Base-by-base conservation (phyloP, 2,113 vertebrate species). In the Chroicocephalus ridibundus region DNA sequence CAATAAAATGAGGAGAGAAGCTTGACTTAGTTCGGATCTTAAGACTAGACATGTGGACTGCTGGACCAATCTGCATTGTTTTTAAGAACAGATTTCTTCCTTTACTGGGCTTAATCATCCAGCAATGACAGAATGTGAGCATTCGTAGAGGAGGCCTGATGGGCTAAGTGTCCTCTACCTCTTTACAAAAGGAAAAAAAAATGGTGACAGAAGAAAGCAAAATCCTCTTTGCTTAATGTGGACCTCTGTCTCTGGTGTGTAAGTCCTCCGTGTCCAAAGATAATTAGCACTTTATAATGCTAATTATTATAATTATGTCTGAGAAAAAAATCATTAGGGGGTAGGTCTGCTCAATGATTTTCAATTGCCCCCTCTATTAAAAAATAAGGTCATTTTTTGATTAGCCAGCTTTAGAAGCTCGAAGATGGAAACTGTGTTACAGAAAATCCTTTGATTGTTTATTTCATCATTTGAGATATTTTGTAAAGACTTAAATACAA, bases 281-380 rank as follows among this genome's bases (percentile, higher is more conserved):
- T 98, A 98, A 98, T 98, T 98, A 98, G 98, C 97, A 98, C 97
- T 98, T 98, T 98, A 98, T 98, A 98, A 98, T 98, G 98, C 96
- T 98, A 98, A 98, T 98, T 98, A 98, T 98, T 98, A 98, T 98
- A 98, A 98, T 98, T 98, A 98, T 98, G 97, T 98, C 97, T 98
- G 98, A 98, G 98, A 98, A 98, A 98, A 98, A 98, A 98, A 98
- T 98, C 98, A 98, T 98, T 98, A 98, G 97, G 98, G 98, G 98
- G 97, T 98, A 98, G 90, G 98, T 96, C 96, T 98, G 96, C 97
- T 98, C 97, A 97, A 97, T 97, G 97, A 98, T 98, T 98, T 98
- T 98, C 98, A 98, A 98, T 98, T 98, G 98, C 98, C 97, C 98
- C 97, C 96, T 98, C 98, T 98, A 98, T 98, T 98, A 98, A 98